Base-by-base conservation (phyloP, 1,140 invertebrate species). In the Idris sp. region DNA sequence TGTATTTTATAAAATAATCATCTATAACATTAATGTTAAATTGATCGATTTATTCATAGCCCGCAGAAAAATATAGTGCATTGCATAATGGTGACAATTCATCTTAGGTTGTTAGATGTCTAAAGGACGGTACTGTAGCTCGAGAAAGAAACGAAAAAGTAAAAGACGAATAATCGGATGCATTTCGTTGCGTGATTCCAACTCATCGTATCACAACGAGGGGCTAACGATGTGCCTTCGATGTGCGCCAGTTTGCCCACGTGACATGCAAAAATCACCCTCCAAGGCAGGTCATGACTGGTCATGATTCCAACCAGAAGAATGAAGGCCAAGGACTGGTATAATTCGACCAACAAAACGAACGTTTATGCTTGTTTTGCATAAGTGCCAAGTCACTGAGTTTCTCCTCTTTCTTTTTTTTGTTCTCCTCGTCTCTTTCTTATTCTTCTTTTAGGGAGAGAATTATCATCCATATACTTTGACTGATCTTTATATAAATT, bases 251-350 rank as follows among this genome's bases (percentile, higher is more conserved):
- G 83, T 86, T 86, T 85, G 83, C 78, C 79, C 84, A 84, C 82
- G 84, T 86, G 84, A 86, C 83, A 85, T 84, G 84, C 84, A 86
- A 84, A 85, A 86, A 80, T 84, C 79, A 84, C 83, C 84, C 83
- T 83, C 51, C 33, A 36, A 59, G 44, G 65, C 62, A 48, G 41
- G 65, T 78, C 65, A 82, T 83, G 82, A 84, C 81, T 83, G 71
- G 76, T 61, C 69, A 75, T 73, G 76, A 83, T 83, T 77, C 56
- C 75, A 64, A 58, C 67, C 71, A 35, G 74, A 71, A 76, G 65
- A 58, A 71, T 74, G 56, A 49, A 54, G 69, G 74, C 59, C 38
- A 76, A 43, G 53, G 58, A 73, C 69, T 74, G 80, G 79, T 77
- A 81, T 86, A 86, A 85, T 85, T 86, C 83, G 61, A 82, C 80